Evolutionary conservation across 2,888 invertebrate genomes (phyloP).

Genomic region (Augiades crinisus): DNA sequence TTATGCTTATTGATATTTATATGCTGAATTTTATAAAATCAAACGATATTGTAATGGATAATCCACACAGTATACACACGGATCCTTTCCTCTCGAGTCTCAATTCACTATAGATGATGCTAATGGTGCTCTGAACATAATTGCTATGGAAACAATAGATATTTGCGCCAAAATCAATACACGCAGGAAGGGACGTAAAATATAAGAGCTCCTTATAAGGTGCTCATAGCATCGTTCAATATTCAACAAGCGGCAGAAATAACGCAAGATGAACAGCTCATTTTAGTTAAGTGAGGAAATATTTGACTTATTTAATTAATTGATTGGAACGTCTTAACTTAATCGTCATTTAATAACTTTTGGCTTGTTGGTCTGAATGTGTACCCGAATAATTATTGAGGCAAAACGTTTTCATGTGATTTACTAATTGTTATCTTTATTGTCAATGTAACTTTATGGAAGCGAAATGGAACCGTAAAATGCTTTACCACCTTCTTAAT

Average conservation of each 20-base stretch:
- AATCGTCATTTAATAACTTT: too few species aligned
- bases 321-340: not conserved
- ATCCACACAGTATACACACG: too few species aligned
- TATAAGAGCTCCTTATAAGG: slow-evolving; percentile 6
- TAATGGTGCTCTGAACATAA: slow-evolving; percentile 5
- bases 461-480: too few species aligned
- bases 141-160: slow-evolving; percentile 13
- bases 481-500: too few species aligned
- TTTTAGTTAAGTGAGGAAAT: not conserved
- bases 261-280: not conserved
- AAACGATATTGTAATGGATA: too few species aligned
- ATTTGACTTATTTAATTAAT: not conserved
- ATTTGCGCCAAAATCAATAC: slow-evolving; percentile 16
- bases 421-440: too few species aligned
- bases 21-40: too few species aligned
- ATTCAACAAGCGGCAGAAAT: slow-evolving; percentile 15
- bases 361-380: too few species aligned
- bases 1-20: too few species aligned
- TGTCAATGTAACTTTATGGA: too few species aligned
- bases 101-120: slow-evolving; percentile 1
- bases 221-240: slow-evolving; percentile 17
- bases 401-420: too few species aligned
- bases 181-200: not conserved
- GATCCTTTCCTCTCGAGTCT: not conserved
- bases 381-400: too few species aligned